Percentiles rank a stretch among this genome's conserved stretches.
Conservation (phyloP, 2,113 vertebrate genomes). For the Pterocles gutturalis region DNA sequence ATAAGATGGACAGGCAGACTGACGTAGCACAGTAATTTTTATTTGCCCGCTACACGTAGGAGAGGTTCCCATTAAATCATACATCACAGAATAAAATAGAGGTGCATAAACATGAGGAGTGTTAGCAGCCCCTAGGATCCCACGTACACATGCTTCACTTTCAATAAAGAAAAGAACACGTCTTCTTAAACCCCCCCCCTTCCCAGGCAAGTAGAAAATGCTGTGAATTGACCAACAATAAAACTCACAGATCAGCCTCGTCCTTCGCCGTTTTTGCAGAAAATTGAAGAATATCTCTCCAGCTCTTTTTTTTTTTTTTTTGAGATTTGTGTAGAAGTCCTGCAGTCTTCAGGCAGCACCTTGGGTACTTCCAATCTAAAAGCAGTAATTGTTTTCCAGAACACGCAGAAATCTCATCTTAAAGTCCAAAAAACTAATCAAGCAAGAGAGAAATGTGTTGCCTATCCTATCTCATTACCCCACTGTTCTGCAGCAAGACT, state of each 20-base stretch:
- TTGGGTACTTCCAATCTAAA: not conserved
- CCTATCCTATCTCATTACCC: not conserved
- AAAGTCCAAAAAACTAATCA: not conserved
- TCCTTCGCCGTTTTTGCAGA: not conserved
- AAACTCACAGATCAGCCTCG: not conserved
- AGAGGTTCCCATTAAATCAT: not conserved
- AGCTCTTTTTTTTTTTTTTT: not conserved
- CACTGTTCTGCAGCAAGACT: not conserved
- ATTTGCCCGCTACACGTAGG: not conserved
- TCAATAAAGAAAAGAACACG: not conserved
- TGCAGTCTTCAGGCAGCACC: not conserved
- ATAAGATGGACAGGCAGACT: not conserved
- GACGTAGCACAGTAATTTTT: slow-evolving; percentile 5
- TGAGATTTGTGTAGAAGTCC: not conserved
- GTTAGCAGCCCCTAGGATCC: not conserved
- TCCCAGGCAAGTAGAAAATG: not conserved
- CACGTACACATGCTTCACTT: not conserved
- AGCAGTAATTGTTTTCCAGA: not conserved
- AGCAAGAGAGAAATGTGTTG: not conserved
- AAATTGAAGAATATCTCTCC: not conserved
- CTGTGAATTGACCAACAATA: not conserved
- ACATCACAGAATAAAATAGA: not conserved
- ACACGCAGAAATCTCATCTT: not conserved
- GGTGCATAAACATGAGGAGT: not conserved
- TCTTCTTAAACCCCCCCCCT: not conserved